Evolutionary conservation across 2,888 invertebrate species (phyloP).

Genomic region (Meghimatium bilineatum): DNA sequence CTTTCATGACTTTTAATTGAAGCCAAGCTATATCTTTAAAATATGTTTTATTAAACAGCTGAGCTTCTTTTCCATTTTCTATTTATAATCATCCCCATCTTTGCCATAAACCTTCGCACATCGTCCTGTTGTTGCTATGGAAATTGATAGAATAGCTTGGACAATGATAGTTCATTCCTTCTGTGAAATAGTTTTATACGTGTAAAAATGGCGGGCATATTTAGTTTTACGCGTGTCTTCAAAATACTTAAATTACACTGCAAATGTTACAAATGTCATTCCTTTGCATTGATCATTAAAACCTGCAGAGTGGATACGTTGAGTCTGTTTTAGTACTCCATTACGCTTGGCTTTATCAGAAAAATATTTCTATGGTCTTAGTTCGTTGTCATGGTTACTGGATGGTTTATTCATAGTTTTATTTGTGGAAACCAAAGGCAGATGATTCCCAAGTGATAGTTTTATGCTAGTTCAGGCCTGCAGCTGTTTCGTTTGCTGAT

Average conservation of each 20-base stretch:
- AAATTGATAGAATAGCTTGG: not conserved
- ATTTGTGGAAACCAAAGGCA: not conserved
- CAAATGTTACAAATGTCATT: slow-evolving; percentile 19
- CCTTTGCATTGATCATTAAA: not conserved
- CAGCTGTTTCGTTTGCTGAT: not conserved
- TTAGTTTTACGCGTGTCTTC: not conserved
- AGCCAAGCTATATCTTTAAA: not conserved
- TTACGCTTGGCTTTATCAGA: not conserved
- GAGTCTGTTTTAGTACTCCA: slow-evolving; percentile 1
- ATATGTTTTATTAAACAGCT: slow-evolving; percentile 20
- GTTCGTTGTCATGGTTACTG: slow-evolving; percentile 7
- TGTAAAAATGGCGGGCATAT: not conserved
- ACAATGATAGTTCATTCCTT: slow-evolving; percentile 15
- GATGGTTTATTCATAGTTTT: not conserved
- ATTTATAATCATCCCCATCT: not conserved
- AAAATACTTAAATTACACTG: slow-evolving; percentile 12
- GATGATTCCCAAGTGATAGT: not conserved
- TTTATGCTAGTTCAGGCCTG: not conserved
- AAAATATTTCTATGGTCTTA: not conserved
- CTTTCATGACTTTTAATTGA: slow-evolving; percentile 28
- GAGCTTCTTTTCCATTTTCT: not conserved
- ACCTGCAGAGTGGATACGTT: not conserved
- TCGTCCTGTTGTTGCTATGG: slow-evolving; percentile 21
- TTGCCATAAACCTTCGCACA: not conserved
- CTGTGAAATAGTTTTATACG: not conserved